phyloP scores from a whole-genome alignment of 2,113 vertebrate genomes.

The Hystrix brachyura region DNA sequence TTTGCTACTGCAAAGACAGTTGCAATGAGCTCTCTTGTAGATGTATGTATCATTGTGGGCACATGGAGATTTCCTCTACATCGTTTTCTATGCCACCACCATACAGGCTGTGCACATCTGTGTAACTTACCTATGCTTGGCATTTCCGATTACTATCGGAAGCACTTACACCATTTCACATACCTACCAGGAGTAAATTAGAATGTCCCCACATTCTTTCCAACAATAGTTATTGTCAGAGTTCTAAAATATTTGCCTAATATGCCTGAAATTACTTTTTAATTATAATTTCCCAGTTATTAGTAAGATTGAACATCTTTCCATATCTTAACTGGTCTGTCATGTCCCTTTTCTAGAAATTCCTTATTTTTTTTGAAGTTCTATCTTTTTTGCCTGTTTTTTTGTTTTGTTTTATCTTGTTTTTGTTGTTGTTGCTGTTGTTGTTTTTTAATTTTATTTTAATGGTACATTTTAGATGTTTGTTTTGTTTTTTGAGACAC shows the following conservation, averaged over 20 bases:
- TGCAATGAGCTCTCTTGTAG: not conserved
- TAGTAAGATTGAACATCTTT: not conserved
- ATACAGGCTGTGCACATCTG: not conserved
- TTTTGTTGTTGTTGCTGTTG: no score
- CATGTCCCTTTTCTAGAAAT: constrained; percentile 1
- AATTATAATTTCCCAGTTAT: constrained; percentile 10
- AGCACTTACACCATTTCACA: not conserved
- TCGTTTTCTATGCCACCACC: not conserved
- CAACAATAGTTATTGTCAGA: not conserved
- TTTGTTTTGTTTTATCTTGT: no score
- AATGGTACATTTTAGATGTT: no score
- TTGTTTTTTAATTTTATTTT: no score
- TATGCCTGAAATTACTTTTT: not conserved
- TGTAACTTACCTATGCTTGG: not conserved
- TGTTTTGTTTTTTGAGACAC: no score
- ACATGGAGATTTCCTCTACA: not conserved
- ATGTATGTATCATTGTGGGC: not conserved
- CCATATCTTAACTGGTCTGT: not conserved
- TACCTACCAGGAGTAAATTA: not conserved
- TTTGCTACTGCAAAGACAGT: not conserved
- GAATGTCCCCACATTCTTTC: not conserved
- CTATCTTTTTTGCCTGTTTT: not conserved
- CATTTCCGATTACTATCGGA: not conserved
- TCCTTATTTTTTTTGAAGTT: not conserved
- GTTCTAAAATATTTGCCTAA: not conserved